phyloP scores from a whole-genome alignment of 2,113 vertebrate genomes.

The Romanogobio albipinnatus region DNA sequence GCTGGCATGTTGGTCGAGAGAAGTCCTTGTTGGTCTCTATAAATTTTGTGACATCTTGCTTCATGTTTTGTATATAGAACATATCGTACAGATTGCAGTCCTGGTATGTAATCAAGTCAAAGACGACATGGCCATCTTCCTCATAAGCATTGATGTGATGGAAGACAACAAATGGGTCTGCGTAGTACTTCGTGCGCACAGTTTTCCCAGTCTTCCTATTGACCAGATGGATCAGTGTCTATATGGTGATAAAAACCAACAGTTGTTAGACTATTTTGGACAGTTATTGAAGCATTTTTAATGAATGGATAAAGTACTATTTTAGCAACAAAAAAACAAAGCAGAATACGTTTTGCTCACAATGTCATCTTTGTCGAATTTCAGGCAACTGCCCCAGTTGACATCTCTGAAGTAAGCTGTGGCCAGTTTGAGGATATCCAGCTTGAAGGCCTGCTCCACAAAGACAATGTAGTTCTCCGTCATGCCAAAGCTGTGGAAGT shows the following conservation, averaged over 20 bases:
- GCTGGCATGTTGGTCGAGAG: slow-evolving; percentile 70
- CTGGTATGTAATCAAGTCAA: slow-evolving; percentile 84
- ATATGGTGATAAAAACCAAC: slow-evolving; percentile 47
- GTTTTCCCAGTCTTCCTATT: slow-evolving; percentile 82
- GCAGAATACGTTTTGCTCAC: slow-evolving; percentile 67
- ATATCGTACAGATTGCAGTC: slow-evolving; percentile 86
- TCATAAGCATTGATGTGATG: slow-evolving; percentile 94
- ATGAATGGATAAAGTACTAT: neutral
- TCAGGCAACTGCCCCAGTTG: slow-evolving; percentile 89
- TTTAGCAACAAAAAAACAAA: neutral
- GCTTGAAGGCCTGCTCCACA: slow-evolving; percentile 87
- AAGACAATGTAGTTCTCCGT: slow-evolving; percentile 89
- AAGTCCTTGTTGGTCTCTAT: slow-evolving; percentile 59
- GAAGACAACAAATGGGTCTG: slow-evolving; percentile 84
- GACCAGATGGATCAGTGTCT: slow-evolving; percentile 90
- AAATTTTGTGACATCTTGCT: slow-evolving; percentile 59
- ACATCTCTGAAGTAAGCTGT: slow-evolving; percentile 85
- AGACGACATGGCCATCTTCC: slow-evolving; percentile 81
- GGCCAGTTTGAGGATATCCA: slow-evolving; percentile 87
- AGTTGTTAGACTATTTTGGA: neutral
- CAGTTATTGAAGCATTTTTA: neutral
- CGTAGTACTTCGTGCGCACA: slow-evolving; percentile 75
- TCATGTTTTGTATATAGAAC: slow-evolving; percentile 87
- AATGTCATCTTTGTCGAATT: slow-evolving; percentile 79
- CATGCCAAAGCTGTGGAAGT: slow-evolving; percentile 95